These are phyloP conservation scores for Drosophila eohydei DNA, from an alignment of 2,888 invertebrate species.

Conservation along the genomic window DNA sequence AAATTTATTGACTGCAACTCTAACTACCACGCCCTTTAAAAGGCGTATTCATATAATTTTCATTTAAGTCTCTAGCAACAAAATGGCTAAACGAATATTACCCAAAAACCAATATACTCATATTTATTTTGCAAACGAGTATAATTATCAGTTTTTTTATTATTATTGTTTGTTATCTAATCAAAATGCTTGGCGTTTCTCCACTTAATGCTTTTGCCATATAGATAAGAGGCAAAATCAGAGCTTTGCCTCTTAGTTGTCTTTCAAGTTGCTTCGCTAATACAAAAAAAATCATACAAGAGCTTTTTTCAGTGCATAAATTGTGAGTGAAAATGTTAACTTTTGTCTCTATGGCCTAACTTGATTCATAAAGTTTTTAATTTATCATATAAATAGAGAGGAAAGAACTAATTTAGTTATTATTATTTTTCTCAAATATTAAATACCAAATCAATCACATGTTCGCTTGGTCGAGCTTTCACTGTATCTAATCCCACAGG, in stretches of 20 bases:
- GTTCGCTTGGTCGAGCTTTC: neutral
- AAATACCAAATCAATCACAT: no score
- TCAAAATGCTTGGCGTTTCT: slow-evolving; percentile 21
- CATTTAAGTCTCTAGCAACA: no score
- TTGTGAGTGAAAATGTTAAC: neutral
- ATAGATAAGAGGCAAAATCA: slow-evolving; percentile 40
- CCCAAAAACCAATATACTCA: neutral
- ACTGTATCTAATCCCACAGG: slow-evolving; percentile 1
- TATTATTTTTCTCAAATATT: neutral
- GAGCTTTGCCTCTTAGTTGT: slow-evolving; percentile 42
- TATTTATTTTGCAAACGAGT: neutral
- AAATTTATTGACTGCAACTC: no score
- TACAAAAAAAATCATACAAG: slow-evolving; percentile 15
- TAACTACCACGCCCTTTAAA: no score
- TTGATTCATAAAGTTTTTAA: no score
- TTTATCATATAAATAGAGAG: no score
- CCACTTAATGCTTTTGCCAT: slow-evolving; percentile 13
- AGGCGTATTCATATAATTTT: no score
- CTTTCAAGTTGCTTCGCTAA: slow-evolving; percentile 25
- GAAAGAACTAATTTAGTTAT: neutral
- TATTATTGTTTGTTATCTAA: slow-evolving; percentile 38
- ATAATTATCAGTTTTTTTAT: slow-evolving; percentile 11
- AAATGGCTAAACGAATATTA: neutral
- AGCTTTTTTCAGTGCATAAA: slow-evolving; percentile 1
- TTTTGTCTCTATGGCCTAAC: no score